Evolutionary conservation across 1,140 invertebrate genomes (phyloP), one percentile per base, ranked within the genome.

Genomic region (Oedothorax gibbosus): DNA sequence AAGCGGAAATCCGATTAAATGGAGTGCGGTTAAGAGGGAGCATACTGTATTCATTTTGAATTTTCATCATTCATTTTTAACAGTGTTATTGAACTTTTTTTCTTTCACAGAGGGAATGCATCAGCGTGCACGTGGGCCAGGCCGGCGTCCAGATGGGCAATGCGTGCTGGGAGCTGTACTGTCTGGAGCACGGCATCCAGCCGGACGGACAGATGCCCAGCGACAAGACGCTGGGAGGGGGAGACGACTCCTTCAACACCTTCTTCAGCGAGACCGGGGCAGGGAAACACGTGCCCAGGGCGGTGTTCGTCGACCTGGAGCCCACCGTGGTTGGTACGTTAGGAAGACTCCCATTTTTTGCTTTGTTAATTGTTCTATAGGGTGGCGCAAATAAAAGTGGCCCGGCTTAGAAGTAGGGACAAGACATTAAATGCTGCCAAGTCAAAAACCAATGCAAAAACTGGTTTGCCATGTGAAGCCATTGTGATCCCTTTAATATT

Each of bases 131-230:
- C 90, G 93, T 97, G 88, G 96, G 96, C 66, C 96, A 97, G 91
- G 95, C 96, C 85, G 96, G 96, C 69, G 95, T 96, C 6, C 96
- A 97, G 91, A 96, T 97, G 88, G 96, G 95, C 86, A 96, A 96
- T 89, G 94, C 93, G 60, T 93, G 92, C 88, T 93, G 93, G 93
- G 96, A 97, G 89, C 91, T 97, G 79, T 97, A 96, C 91, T 97
- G 96, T 89, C 90, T 97, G 87, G 96, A 97, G 90, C 96, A 97
- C 91, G 95, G 95, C 50, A 97, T 97, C 89, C 95, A 96, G 78
- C 88, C 88, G 11, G 88, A 89, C 50, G 89, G 89, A 11, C 88
- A 89, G 65, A 89, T 89, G 89, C 89, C 89, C 2, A 85, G 84
- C 9, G 89, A 89, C 64, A 89, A 89, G 66, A 88, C 88, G 18